These are phyloP conservation scores for Myiothlypis chrysogaster DNA, from an alignment of 2,797 vertebrate species.

Conservation along the genomic window DNA sequence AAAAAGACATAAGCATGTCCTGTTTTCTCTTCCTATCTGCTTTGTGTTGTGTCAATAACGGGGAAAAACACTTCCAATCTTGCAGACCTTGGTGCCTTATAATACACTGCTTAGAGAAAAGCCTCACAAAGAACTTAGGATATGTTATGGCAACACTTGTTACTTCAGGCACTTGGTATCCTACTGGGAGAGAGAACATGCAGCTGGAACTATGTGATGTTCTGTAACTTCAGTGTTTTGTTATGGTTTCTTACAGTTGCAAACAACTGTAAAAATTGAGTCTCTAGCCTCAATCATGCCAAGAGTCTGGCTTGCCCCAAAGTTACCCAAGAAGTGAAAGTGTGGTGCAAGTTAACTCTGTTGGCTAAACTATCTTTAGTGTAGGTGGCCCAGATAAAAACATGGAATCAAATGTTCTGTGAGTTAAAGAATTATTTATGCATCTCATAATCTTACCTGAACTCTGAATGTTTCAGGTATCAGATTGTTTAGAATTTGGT, in stretches of 20 bases:
- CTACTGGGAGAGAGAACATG: neutral
- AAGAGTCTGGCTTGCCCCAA: neutral
- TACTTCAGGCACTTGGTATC: neutral
- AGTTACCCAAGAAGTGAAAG: neutral
- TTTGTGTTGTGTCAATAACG: neutral
- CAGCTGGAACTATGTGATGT: neutral
- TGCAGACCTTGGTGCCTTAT: neutral
- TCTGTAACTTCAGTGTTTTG: neutral
- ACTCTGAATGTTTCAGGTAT: neutral
- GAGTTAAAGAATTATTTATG: neutral
- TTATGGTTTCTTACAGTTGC: neutral
- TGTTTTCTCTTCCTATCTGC: neutral
- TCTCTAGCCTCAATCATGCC: neutral
- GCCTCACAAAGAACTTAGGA: neutral
- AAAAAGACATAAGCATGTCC: neutral
- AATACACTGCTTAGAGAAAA: neutral
- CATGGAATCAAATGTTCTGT: neutral
- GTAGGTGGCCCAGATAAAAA: neutral
- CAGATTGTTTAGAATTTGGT: neutral
- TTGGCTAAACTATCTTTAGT: neutral
- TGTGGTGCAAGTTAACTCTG: neutral
- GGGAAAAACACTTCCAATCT: rapidly evolving
- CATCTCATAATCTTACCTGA: neutral
- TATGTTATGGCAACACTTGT: neutral
- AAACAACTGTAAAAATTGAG: neutral